A percentile compares a stretch with the other conserved stretches of the same genome.
Evolutionary conservation across 2,113 vertebrate species (phyloP).

Genomic region (Empidonax traillii): DNA sequence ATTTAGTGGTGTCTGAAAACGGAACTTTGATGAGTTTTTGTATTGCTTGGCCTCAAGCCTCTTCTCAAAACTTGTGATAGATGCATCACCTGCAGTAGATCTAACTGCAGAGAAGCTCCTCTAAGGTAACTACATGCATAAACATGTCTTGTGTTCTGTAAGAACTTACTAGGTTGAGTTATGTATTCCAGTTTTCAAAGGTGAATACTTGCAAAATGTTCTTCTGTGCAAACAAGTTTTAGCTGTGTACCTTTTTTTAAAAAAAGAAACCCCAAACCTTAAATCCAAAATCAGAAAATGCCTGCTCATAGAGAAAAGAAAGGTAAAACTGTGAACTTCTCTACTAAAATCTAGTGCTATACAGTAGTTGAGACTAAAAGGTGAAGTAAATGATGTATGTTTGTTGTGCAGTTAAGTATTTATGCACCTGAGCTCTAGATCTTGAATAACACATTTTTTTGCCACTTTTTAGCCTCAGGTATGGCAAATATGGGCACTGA

Average conservation of each 20-base stretch:
- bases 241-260: neutral
- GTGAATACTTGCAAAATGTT: neutral
- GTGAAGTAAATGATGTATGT: neutral
- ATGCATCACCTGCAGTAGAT: neutral
- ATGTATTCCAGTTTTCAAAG: neutral
- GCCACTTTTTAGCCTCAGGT: neutral
- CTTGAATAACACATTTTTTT: neutral
- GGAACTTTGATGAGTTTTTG: neutral
- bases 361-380: neutral
- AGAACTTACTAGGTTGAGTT: neutral
- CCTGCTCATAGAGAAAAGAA: neutral
- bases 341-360: neutral
- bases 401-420: neutral
- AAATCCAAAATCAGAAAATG: neutral
- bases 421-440: neutral
- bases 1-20: neutral
- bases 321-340: neutral
- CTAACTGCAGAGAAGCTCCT: neutral
- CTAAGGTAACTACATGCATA: neutral
- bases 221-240: neutral
- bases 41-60: neutral
- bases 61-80: neutral
- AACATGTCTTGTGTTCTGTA: neutral
- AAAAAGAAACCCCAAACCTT: neutral
- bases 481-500: too few species aligned